phyloP scores from a whole-genome alignment of 2,113 vertebrate genomes.

The Thamnaconus septentrionalis region DNA sequence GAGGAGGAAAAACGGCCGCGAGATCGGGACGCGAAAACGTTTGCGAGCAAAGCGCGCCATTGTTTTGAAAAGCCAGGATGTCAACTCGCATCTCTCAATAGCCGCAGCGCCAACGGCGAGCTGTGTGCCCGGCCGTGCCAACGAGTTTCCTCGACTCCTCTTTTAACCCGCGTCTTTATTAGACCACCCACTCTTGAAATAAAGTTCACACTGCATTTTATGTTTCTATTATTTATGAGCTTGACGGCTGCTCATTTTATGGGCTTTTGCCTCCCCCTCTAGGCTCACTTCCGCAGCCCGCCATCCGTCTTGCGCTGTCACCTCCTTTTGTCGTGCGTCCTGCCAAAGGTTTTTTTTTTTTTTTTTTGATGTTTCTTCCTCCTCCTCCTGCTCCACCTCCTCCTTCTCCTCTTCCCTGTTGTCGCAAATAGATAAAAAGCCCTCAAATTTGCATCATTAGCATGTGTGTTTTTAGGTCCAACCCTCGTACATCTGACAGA shows the following conservation, averaged over 20 bases:
- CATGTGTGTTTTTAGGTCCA: slow-evolving; percentile 50
- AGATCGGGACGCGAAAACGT: slow-evolving; percentile 18
- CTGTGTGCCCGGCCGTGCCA: slow-evolving; percentile 68
- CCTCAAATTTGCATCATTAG: slow-evolving; percentile 60
- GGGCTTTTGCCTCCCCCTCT: slow-evolving; percentile 58
- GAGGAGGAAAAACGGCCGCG: slow-evolving; percentile 31
- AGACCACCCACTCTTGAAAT: slow-evolving; percentile 75
- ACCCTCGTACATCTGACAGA: slow-evolving; percentile 48
- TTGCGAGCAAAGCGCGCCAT: slow-evolving; percentile 31
- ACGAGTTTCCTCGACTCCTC: slow-evolving; percentile 70
- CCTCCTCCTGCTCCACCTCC: too few relatives aligned
- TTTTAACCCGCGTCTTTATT: slow-evolving; percentile 80
- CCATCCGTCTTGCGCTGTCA: slow-evolving; percentile 60
- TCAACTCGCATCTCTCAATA: slow-evolving; percentile 63
- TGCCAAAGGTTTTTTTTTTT: slow-evolving; percentile 57
- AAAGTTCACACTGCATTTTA: slow-evolving; percentile 82
- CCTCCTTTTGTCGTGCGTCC: slow-evolving; percentile 59
- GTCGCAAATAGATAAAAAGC: slow-evolving; percentile 65
- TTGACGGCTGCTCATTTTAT: slow-evolving; percentile 73
- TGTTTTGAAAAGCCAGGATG: slow-evolving; percentile 66
- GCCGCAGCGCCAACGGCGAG: slow-evolving; percentile 42
- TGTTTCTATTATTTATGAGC: slow-evolving; percentile 82
- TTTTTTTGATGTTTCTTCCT: too few relatives aligned
- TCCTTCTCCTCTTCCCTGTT: slow-evolving; percentile 31
- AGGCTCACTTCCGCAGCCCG: slow-evolving; percentile 66